phyloP scores from a whole-genome alignment of 2,797 vertebrate species.

The Aplochiton taeniatus region DNA sequence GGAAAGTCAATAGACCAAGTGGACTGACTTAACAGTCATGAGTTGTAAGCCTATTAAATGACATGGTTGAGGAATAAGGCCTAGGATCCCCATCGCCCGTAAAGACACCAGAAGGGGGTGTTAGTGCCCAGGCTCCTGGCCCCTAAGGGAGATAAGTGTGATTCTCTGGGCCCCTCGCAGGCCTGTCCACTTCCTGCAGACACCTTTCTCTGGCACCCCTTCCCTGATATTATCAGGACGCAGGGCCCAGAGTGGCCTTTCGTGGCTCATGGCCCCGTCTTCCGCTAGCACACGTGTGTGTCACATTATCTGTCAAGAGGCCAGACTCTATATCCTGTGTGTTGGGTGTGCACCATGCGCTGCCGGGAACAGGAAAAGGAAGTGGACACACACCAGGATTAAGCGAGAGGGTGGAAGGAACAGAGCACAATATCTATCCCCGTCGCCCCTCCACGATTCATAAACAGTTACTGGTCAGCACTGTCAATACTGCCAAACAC shows the following conservation, averaged over 20 bases:
- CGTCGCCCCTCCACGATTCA: conserved; percentile 58
- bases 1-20: too few relatives aligned
- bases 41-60: too few relatives aligned
- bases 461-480: conserved; percentile 56
- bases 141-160: conserved; percentile 65
- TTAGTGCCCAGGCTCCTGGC: conserved; percentile 55
- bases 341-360: conserved; percentile 60
- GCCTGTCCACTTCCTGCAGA: conserved; percentile 82
- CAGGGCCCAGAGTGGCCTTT: conserved; percentile 82
- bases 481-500: conserved; percentile 41
- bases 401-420: conserved; percentile 74
- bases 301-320: conserved; percentile 96
- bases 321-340: conserved; percentile 85
- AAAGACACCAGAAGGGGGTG: conserved; percentile 32
- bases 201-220: conserved; percentile 77
- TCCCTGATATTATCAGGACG: conserved; percentile 92
- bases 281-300: conserved; percentile 85
- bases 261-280: conserved; percentile 88
- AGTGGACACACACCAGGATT: conserved; percentile 82
- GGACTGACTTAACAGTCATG: too few relatives aligned
- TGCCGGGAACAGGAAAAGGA: conserved; percentile 92
- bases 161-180: conserved; percentile 66
- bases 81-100: conserved; percentile 36
- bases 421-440: conserved; percentile 68
- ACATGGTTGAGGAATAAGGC: conserved; percentile 8